phyloP scores from a whole-genome alignment of 2,797 vertebrate species.

The Propithecus perrieri region DNA sequence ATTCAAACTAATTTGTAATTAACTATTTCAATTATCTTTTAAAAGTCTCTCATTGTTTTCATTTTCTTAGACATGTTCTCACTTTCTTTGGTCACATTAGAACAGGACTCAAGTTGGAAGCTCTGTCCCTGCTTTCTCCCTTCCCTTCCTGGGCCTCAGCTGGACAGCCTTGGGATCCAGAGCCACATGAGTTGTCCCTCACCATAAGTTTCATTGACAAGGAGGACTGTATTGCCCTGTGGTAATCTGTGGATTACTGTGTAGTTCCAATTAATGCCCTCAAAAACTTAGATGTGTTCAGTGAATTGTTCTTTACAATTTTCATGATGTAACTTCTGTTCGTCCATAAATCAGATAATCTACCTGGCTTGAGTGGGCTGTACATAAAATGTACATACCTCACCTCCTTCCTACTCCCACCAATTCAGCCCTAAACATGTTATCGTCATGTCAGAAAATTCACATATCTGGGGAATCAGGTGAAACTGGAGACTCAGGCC shows the following conservation, averaged over 20 bases:
- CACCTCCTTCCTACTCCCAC: neutral
- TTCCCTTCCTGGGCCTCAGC: neutral
- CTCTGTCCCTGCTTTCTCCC: neutral
- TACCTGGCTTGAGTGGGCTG: neutral
- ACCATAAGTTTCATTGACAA: neutral
- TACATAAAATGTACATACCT: neutral
- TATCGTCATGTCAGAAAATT: neutral
- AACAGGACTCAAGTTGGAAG: neutral
- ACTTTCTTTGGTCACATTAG: neutral
- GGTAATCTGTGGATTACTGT: neutral
- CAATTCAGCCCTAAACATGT: neutral
- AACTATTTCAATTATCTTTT: neutral
- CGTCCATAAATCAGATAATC: neutral
- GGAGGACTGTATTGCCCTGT: neutral
- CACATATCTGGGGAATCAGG: neutral
- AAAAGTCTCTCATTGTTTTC: neutral
- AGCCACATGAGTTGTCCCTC: neutral
- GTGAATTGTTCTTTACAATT: constrained; percentile 20
- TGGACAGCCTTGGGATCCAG: neutral
- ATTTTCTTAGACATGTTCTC: neutral
- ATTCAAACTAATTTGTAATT: neutral
- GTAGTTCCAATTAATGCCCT: neutral
- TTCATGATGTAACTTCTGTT: neutral
- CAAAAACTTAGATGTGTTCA: neutral
- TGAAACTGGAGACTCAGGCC: neutral